Percentiles rank a stretch among this genome's conserved stretches.
Evolutionary conservation across 1,140 invertebrate genomes (phyloP).

Genomic region (Listronotus bonariensis): DNA sequence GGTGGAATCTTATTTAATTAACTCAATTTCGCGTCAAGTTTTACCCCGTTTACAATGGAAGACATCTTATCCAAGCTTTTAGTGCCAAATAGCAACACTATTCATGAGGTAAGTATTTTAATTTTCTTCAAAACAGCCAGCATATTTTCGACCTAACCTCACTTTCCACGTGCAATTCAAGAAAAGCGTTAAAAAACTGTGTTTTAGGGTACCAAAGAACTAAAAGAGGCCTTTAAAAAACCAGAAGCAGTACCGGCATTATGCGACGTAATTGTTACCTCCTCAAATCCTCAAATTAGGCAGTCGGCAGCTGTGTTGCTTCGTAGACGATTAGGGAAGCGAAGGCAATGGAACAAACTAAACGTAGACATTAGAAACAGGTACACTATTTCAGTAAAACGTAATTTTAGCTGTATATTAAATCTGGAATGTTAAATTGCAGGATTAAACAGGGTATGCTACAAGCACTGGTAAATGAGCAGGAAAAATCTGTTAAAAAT

Average conservation of each 20-base stretch:
- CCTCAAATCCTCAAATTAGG: constrained; percentile 64
- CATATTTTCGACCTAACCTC: constrained; percentile 40
- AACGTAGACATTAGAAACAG: constrained; percentile 58
- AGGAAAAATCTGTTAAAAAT: constrained; percentile 67
- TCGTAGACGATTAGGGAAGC: constrained; percentile 64
- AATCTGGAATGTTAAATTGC: constrained; percentile 35
- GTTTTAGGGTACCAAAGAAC: constrained; percentile 65
- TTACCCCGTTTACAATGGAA: constrained; percentile 55
- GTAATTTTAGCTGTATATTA: too few species aligned
- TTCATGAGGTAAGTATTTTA: constrained; percentile 60
- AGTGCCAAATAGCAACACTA: constrained; percentile 59
- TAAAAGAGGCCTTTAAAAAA: constrained; percentile 67
- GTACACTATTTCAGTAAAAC: constrained; percentile 45
- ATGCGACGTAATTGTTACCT: constrained; percentile 63
- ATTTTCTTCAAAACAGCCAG: constrained; percentile 9
- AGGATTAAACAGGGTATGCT: constrained; percentile 66
- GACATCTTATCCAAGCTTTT: constrained; percentile 60
- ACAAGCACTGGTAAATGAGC: constrained; percentile 63
- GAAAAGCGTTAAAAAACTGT: constrained; percentile 19
- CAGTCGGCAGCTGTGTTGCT: constrained; percentile 71
- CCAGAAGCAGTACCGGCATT: constrained; percentile 63
- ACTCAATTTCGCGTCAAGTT: too few species aligned
- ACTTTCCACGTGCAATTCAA: constrained; percentile 44
- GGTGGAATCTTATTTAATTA: too few species aligned
- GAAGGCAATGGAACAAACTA: constrained; percentile 66